Evolutionary conservation across 2,797 vertebrate species (phyloP).

Genomic region (Novumbra hubbsi): DNA sequence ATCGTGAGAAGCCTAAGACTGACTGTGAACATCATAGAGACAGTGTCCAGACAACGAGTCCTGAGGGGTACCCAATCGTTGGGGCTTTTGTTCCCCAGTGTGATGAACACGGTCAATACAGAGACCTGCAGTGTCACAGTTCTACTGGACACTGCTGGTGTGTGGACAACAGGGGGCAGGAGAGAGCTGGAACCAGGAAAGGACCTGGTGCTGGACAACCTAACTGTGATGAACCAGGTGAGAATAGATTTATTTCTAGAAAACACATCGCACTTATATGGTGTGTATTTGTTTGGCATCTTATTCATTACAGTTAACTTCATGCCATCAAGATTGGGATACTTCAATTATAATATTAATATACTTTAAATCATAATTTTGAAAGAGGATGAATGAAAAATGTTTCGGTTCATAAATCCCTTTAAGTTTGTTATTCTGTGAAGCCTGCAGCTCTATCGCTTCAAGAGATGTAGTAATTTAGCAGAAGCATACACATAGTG

Average conservation of each 20-base stretch:
- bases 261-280: not conserved
- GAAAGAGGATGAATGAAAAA: too few species aligned
- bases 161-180: constrained; percentile 74
- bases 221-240: constrained; percentile 72
- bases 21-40: constrained; percentile 69
- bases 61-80: constrained; percentile 25
- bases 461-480: too few species aligned
- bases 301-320: too few species aligned
- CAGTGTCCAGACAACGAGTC: constrained; percentile 36
- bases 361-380: too few species aligned
- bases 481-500: too few species aligned
- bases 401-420: too few species aligned
- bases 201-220: constrained; percentile 62
- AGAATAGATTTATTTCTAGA: constrained; percentile 11
- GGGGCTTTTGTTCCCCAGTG: constrained; percentile 73
- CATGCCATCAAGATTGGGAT: too few species aligned
- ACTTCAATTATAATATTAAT: too few species aligned
- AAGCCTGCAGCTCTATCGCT: too few species aligned
- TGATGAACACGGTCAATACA: constrained; percentile 76
- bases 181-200: constrained; percentile 75
- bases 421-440: too few species aligned
- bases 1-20: constrained; percentile 51
- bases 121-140: constrained; percentile 77
- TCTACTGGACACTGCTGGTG: constrained; percentile 87
- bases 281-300: not conserved